phyloP scores from a whole-genome alignment of 2,113 vertebrate genomes.

The Theristicus caerulescens region DNA sequence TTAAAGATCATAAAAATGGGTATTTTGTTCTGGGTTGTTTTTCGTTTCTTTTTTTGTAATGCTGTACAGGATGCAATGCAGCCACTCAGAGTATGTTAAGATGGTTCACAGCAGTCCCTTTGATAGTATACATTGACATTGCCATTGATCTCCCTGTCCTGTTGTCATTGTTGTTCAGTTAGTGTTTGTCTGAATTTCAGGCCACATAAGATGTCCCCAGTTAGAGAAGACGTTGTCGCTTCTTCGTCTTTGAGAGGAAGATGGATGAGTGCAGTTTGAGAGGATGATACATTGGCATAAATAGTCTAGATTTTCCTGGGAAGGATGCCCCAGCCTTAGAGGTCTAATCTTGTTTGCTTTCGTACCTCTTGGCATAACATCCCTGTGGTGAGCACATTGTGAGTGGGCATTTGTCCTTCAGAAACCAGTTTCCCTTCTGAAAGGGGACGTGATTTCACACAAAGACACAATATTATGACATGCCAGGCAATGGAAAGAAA shows the following conservation, averaged over 20 bases:
- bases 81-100: background rate
- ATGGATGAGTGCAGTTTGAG: background rate
- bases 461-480: background rate
- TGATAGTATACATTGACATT: background rate
- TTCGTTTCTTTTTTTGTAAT: background rate
- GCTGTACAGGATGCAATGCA: constrained; percentile 42
- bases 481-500: background rate
- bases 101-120: constrained; percentile 51
- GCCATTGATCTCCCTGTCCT: background rate
- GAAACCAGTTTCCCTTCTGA: background rate
- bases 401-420: background rate
- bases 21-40: background rate
- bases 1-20: constrained; percentile 58
- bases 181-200: background rate
- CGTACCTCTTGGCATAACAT: background rate
- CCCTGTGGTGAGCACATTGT: background rate
- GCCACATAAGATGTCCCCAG: background rate
- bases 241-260: background rate
- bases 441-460: background rate
- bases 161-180: background rate
- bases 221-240: background rate
- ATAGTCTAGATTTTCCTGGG: background rate
- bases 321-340: background rate
- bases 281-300: background rate
- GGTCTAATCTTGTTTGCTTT: background rate